A percentile compares a stretch with the other conserved stretches of the same genome.
Conservation (phyloP, 2,113 vertebrate species). For the Pionites leucogaster region DNA sequence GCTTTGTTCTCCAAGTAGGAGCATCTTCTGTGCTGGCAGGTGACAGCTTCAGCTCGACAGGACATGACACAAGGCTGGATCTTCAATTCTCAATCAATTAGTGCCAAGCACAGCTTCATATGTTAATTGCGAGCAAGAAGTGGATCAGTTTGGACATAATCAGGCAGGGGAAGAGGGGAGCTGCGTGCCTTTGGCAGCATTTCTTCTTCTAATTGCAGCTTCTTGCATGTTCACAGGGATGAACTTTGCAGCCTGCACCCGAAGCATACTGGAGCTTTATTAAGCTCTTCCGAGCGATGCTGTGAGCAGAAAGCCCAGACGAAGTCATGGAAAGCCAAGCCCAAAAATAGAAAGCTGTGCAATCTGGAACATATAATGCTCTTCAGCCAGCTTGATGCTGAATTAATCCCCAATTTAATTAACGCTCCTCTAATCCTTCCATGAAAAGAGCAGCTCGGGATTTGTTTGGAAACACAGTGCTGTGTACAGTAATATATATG, state of each 20-base stretch:
- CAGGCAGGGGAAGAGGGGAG: neutral
- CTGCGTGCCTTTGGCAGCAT: neutral
- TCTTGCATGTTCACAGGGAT: neutral
- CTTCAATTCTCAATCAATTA: neutral
- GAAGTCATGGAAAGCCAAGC: neutral
- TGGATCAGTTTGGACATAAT: neutral
- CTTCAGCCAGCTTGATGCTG: neutral
- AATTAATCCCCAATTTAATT: constrained; percentile 38
- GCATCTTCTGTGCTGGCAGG: neutral
- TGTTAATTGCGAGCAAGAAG: neutral
- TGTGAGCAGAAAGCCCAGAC: neutral
- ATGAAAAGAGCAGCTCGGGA: neutral
- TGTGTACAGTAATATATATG: neutral
- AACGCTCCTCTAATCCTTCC: neutral
- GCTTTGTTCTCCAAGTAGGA: neutral
- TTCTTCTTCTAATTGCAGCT: neutral
- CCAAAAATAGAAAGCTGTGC: neutral
- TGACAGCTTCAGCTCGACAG: neutral
- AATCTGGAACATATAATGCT: neutral
- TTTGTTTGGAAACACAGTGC: neutral
- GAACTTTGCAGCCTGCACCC: neutral
- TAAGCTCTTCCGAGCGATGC: neutral
- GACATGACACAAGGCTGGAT: rapidly evolving
- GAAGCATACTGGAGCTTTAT: neutral
- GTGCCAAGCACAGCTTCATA: neutral